These are phyloP conservation scores for Epizoanthus scotinus DNA, from an alignment of 92 coral and sea anemone species.

Conservation along the genomic window DNA sequence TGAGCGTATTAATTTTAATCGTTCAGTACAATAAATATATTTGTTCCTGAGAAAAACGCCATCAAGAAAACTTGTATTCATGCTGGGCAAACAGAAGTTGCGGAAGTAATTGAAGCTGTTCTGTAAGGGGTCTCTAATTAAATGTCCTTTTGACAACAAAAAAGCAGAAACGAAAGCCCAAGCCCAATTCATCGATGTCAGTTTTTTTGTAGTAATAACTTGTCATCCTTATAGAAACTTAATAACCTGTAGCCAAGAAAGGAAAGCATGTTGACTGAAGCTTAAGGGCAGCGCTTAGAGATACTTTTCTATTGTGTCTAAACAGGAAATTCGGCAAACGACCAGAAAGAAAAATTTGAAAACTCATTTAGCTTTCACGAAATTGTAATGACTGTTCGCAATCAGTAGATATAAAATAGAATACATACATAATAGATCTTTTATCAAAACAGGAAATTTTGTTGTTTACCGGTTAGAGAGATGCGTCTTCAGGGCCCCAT, in stretches of 20 bases:
- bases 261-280: neutral
- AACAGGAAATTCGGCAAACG: constrained; percentile 3
- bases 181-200: neutral
- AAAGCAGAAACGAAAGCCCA: neutral
- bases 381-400: constrained; percentile 1
- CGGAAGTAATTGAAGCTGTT: constrained; percentile 1
- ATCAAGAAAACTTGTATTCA: too few species aligned
- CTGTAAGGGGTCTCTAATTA: neutral
- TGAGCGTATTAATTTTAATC: too few species aligned
- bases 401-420: constrained; percentile 1
- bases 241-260: neutral
- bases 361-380: constrained; percentile 1
- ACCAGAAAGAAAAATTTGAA: neutral
- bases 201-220: neutral
- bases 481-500: neutral
- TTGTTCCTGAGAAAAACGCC: too few species aligned
- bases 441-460: constrained; percentile 18
- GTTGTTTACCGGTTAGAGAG: neutral
- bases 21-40: too few species aligned
- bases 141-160: constrained; percentile 1
- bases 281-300: neutral
- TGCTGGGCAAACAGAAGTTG: neutral
- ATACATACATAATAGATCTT: constrained; percentile 6
- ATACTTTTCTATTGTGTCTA: neutral
- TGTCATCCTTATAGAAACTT: neutral